Base-by-base conservation (phyloP, 2,113 vertebrate species). In the Bos indicus region DNA sequence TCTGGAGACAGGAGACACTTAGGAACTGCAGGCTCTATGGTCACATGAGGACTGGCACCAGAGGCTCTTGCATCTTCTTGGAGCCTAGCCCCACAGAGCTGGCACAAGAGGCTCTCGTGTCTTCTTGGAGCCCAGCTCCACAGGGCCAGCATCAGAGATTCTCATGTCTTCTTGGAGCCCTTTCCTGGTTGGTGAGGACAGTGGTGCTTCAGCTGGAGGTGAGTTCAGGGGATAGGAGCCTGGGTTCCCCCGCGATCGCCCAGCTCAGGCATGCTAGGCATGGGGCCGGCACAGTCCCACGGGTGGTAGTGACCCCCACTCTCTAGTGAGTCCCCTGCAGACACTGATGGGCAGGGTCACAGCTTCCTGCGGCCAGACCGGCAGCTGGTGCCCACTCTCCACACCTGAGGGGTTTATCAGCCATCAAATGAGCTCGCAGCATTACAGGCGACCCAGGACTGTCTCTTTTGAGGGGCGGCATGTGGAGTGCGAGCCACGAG, bases 401-500 rank as follows among this genome's bases (percentile, higher is more conserved):
- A 7, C n/a, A 40, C 5, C 59, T 57, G 21, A 51, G 64, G 51
- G 9, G 59, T 67, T 88, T 16, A 5, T 51, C 17, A 30, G 51
- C 54, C 17, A 4, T 78, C 10, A 23, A 4, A 57, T 19, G 54
- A 56, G 48, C 71, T 90, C 40, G 17, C 7, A 16, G n/a, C 6
- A 21, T 56, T 43, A 19, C 2, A n/a, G 64, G 77, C 17, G 43
- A 51, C 40, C 9, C 5, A n/a, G 80, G 86, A 33, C 59, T 15
- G 67, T 25, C 87, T 64, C n/a, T 2, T 82, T 60, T 0, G 8
- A 59, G 59, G 36, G 51, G n/a, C 2, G 5, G 59, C 1, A 13
- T 0, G 23, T 17, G 52, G 15, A 28, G 64, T 12, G 43, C 1
- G 33, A 43, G 40, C 25, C 48, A 14, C 0, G 46, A 33, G 52